Base-by-base conservation (phyloP, 2,113 vertebrate genomes). In the Odontesthes bonariensis region DNA sequence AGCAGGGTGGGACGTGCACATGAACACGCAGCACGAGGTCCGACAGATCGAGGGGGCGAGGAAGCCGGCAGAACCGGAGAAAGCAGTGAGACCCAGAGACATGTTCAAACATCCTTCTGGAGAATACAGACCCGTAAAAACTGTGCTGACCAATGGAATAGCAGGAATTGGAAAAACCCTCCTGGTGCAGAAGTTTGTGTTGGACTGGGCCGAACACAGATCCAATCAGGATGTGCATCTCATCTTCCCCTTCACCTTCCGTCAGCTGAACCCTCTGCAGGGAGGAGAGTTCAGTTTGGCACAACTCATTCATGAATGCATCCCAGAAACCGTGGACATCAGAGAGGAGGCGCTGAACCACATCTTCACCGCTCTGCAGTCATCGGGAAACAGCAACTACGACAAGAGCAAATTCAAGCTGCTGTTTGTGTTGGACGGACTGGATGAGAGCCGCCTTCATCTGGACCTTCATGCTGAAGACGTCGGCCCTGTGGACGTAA, bases 211-310 rank as follows among this genome's bases (percentile, higher is more conserved):
- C n/a, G 63, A 86, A 58, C 0, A 59, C 57, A 49, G 52, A 73
- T 35, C 68, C 67, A 83, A 86, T 58, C 67, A 76, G 38, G 77
- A 85, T 6, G 52, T 78, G 6, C 73, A 88, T 51, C 72, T 88
- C 4, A 52, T n/a, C 5, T 86, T 86, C 31, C 84, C 84, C 1
- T 75, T 86, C 61, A 81, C 60, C 53, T 86, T 83, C 69, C 62
- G 81, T 27, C 55, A 83, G 60, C 31, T 86, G 16, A 86, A 86
- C 27, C 59, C 64, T 19, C 62, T 79, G 51, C 79, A 46, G 32
- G 73, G 31, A 22, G 56, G 35, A 33, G 40, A 10, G 12, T 77
- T 70, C 27, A 4, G 27, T 46, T 62, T 83, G 23, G 68, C 59
- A 8, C 49, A 83, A 38, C 73, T 86, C 49, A 58, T 83, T 54